A percentile compares a stretch with the other conserved stretches of the same genome.
Conservation (phyloP, 2,797 vertebrate genomes). For the Loriculus beryllinus region DNA sequence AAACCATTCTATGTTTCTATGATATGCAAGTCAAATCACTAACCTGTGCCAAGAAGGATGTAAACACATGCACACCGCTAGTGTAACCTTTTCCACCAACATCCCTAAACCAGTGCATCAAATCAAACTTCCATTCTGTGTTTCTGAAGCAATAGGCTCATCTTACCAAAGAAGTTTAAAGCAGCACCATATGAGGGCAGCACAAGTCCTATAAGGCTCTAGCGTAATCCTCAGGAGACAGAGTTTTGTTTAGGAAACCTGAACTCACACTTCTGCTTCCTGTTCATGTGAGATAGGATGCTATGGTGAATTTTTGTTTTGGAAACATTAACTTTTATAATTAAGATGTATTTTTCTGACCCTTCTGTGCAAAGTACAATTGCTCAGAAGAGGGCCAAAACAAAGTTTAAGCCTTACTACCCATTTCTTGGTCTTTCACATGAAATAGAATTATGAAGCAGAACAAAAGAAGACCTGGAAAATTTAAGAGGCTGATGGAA, state of each 20-base stretch:
- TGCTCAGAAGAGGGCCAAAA: not conserved
- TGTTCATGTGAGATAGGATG: not conserved
- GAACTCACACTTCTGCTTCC: not conserved
- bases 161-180: not conserved
- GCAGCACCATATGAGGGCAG: not conserved
- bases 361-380: not conserved
- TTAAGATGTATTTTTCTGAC: not conserved
- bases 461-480: not conserved
- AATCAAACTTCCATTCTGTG: not conserved
- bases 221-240: not conserved
- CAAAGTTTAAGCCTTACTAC: not conserved
- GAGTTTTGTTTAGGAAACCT: not conserved
- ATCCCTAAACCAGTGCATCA: not conserved
- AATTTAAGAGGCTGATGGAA: not conserved
- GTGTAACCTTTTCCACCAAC: not conserved
- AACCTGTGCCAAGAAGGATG: not conserved
- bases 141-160: not conserved
- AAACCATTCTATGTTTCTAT: not conserved
- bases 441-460: not conserved
- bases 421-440: not conserved
- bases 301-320: not conserved
- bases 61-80: not conserved
- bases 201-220: not conserved
- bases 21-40: not conserved
- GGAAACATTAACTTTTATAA: not conserved